Conservation (phyloP, 92 coral and sea anemone species). For the Metridium senile region DNA sequence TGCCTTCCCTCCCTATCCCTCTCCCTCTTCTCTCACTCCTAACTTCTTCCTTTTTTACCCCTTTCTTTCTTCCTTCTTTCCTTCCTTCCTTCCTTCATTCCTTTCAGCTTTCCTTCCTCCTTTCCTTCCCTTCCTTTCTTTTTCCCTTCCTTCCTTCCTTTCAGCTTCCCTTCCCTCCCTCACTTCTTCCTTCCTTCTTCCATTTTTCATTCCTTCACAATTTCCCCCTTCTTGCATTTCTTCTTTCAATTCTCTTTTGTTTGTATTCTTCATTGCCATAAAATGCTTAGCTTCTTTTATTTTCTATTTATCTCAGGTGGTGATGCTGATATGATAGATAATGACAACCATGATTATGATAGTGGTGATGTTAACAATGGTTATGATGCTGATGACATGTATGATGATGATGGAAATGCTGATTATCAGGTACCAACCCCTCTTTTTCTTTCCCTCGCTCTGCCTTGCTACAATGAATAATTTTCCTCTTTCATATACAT, state of each 20-base stretch:
- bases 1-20: not conserved
- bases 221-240: not conserved
- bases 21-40: no score
- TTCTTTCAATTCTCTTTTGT: not conserved
- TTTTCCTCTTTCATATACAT: no score
- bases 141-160: no score
- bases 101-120: not conserved
- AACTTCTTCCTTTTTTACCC: no score
- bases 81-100: conserved; percentile 1
- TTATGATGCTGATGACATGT: conserved; percentile 21
- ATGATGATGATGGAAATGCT: conserved; percentile 9
- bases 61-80: no score
- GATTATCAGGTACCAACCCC: conserved; percentile 10
- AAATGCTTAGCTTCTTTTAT: not conserved
- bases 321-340: not conserved
- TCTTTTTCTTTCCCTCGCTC: no score
- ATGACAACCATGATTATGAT: conserved; percentile 4
- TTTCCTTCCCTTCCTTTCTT: not conserved
- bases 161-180: no score
- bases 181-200: no score
- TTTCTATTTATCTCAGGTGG: not conserved
- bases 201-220: no score
- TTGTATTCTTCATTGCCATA: not conserved
- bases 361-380: conserved; percentile 14
- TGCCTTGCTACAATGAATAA: no score